These are phyloP conservation scores for Calyptommatus sinebrachiatus DNA, from an alignment of 2,113 vertebrate species.

Conservation along the genomic window DNA sequence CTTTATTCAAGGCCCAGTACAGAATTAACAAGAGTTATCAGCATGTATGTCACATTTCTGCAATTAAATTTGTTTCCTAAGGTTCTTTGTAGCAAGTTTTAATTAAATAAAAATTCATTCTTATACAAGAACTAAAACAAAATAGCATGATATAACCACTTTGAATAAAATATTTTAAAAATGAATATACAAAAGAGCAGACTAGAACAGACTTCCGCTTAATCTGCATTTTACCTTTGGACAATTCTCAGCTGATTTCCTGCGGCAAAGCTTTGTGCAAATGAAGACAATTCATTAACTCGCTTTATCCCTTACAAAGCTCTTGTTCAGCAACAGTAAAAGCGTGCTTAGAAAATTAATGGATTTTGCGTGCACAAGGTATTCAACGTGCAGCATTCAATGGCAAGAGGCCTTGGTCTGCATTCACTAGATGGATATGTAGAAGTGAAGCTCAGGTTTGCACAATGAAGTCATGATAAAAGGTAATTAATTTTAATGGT, in stretches of 20 bases:
- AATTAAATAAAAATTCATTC: conserved; percentile 30
- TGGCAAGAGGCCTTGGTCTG: conserved; percentile 12
- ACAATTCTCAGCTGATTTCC: conserved; percentile 82
- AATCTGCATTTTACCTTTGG: conserved; percentile 77
- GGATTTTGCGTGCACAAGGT: conserved; percentile 36
- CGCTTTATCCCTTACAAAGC: conserved; percentile 54
- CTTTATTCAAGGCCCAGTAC: conserved; percentile 46
- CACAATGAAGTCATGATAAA: conserved; percentile 12
- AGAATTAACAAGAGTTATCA: conserved; percentile 49
- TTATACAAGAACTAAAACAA: conserved; percentile 31
- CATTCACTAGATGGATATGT: conserved; percentile 17
- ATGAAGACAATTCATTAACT: conserved; percentile 80
- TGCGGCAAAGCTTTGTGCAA: conserved; percentile 82
- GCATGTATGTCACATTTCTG: conserved; percentile 30
- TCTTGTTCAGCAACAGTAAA: conserved; percentile 56
- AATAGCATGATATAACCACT: not conserved
- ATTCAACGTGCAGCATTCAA: conserved; percentile 35
- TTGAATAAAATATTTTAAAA: conserved; percentile 13
- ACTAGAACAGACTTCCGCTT: conserved; percentile 50
- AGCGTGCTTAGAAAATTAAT: conserved; percentile 45
- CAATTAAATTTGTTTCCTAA: not conserved
- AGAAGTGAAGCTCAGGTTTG: conserved; percentile 20
- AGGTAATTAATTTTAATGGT: conserved; percentile 11
- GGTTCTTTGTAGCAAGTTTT: conserved; percentile 24
- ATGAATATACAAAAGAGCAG: conserved; percentile 36